phyloP scores from a whole-genome alignment of 2,113 vertebrate genomes.

The Xenopus tropicalis region UCB_Xtro_10.0 CM004450.2:21745001-21745500 shows the following conservation, averaged over 20 bases:
- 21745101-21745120: constrained; percentile 51
- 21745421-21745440: neutral
- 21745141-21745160: constrained; percentile 33
- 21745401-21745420: no score
- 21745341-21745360: constrained; percentile 45
- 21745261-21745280: constrained; percentile 17
- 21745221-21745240: no score
- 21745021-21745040: no score
- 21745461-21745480: neutral
- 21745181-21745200: constrained; percentile 8
- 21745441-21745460: neutral
- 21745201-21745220: no score
- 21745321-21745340: constrained; percentile 53
- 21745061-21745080: no score
- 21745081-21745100: no score
- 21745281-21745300: constrained; percentile 32
- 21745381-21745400: constrained; percentile 45
- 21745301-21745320: constrained; percentile 49
- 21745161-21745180: neutral
- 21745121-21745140: constrained; percentile 43
- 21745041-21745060: no score
- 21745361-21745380: constrained; percentile 43
- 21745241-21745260: constrained; percentile 7
- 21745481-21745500: neutral
- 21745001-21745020: no score